phyloP scores from a whole-genome alignment of 2,113 vertebrate species.

The Ceyx margarethae region DNA sequence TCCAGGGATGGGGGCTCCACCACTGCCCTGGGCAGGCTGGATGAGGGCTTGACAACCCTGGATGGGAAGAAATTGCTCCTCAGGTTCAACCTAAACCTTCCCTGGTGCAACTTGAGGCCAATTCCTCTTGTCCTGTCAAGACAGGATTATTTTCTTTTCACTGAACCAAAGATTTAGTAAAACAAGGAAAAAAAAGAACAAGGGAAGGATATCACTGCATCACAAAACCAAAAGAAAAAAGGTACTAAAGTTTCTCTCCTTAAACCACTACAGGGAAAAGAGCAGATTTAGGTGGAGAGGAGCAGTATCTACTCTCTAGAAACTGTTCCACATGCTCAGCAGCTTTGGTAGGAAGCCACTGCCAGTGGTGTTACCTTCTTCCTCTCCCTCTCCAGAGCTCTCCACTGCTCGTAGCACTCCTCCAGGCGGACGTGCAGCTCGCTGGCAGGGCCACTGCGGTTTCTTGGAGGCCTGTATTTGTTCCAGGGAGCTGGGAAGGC shows the following conservation, averaged over 20 bases:
- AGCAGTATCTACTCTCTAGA: neutral
- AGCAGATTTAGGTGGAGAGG: neutral
- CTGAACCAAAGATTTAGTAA: neutral
- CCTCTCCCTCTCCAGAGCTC: slow-evolving; percentile 80
- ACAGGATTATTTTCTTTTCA: neutral
- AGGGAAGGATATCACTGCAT: neutral
- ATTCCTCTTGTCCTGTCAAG: too few species aligned
- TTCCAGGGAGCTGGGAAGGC: slow-evolving; percentile 33
- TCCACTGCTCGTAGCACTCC: slow-evolving; percentile 82
- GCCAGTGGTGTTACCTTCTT: slow-evolving; percentile 72
- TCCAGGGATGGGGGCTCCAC: too few species aligned
- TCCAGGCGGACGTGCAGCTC: slow-evolving; percentile 78
- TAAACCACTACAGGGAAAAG: neutral
- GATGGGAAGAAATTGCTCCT: too few species aligned
- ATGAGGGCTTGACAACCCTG: too few species aligned
- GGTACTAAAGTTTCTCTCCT: neutral
- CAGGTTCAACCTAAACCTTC: too few species aligned
- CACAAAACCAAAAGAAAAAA: neutral
- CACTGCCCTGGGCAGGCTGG: too few species aligned
- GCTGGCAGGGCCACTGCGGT: slow-evolving; percentile 58
- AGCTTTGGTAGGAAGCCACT: neutral
- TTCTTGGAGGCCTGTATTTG: slow-evolving; percentile 53
- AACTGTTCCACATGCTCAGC: neutral
- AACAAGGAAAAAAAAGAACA: neutral
- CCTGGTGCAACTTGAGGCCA: too few species aligned